Evolutionary conservation across 2,888 invertebrate species (phyloP), one percentile per base, ranked within the genome.

Genomic region (Hydrotaea diabolus): DNA sequence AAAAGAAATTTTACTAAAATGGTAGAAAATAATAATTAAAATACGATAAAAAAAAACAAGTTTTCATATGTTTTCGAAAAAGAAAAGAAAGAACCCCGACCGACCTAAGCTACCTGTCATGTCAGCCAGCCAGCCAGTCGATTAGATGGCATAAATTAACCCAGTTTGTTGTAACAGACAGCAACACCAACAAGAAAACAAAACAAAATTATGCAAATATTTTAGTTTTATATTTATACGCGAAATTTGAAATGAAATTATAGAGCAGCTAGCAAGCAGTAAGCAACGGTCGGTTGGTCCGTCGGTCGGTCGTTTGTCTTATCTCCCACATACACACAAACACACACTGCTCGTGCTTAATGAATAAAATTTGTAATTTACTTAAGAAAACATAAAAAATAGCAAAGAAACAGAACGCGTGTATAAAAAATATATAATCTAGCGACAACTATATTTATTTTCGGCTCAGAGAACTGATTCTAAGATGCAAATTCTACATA

Each of bases 131-230:
- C 46, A 71, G 31, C 26, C 64, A 76, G 71, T 55, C 53, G 64
- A 64, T 57, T 74, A 77, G 73, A 74, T 77, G 84, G 76, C 73
- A 85, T 79, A 82, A 85, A 82, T 81, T 85, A 85, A 82, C 84
- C 84, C 66, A 85, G 72, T 79, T 85, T 76, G 72, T 78, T 72
- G 76, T 69, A 76, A 76, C 69, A 76, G n/a, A 73, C 74, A 72
- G 57, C 62, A 74, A 74, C 62, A 59, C 66, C 17, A 31, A 59
- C 13, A 8, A 15, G 1, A 19, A 69, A 69, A 21, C 46, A 43
- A 69, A 69, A 15, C n/a, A n/a, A 69, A 69, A 69, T 69, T 69
- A 69, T 69, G 69, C 46, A 69, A 69, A 69, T 69, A 8, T 39
- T 21, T 46, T 69, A 46, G 31, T 26, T 69, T 66, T 66, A 66